Conservation (phyloP, 2,888 invertebrate species). For the Peribatodes rhomboidaria region DNA sequence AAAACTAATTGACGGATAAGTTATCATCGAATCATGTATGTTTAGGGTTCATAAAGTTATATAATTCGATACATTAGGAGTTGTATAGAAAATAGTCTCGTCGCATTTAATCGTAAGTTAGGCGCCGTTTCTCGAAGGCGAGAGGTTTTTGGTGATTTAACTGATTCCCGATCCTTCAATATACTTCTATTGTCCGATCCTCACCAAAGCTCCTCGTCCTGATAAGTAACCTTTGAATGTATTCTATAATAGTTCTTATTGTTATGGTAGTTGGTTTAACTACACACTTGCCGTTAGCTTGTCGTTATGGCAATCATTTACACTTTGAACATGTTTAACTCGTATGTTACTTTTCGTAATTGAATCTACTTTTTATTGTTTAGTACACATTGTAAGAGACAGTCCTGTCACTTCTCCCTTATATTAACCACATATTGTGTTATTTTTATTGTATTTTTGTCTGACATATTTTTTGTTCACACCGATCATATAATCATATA, state of each 20-base stretch:
- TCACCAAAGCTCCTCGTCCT: constrained; percentile 37
- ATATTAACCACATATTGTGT: constrained; percentile 20
- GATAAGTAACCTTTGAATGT: constrained; percentile 22
- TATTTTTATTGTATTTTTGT: constrained; percentile 39
- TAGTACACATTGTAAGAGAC: constrained; percentile 27
- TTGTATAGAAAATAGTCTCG: constrained; percentile 48
- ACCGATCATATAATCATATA: constrained; percentile 39
- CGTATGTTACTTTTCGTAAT: constrained; percentile 28
- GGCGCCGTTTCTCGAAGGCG: constrained; percentile 29
- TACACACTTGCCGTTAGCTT: constrained; percentile 8
- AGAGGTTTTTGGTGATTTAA: constrained; percentile 44
- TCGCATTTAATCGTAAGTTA: constrained; percentile 43
- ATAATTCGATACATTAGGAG: constrained; percentile 39
- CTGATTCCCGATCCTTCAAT: constrained; percentile 27
- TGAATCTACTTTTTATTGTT: constrained; percentile 17
- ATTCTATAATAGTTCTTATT: constrained; percentile 15
- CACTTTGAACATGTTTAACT: constrained; percentile 39
- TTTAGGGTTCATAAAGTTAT: constrained; percentile 40
- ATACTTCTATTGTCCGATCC: constrained; percentile 28
- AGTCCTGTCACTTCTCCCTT: constrained; percentile 31
- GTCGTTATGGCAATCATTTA: constrained; percentile 27
- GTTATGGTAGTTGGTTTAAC: constrained; percentile 18
- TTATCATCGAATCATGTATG: constrained; percentile 48
- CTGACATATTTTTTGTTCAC: constrained; percentile 37
- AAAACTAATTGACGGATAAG: constrained; percentile 42